These are phyloP conservation scores for Hyposoter didymator DNA, from an alignment of 2,888 invertebrate genomes.

Conservation along the genomic window DNA sequence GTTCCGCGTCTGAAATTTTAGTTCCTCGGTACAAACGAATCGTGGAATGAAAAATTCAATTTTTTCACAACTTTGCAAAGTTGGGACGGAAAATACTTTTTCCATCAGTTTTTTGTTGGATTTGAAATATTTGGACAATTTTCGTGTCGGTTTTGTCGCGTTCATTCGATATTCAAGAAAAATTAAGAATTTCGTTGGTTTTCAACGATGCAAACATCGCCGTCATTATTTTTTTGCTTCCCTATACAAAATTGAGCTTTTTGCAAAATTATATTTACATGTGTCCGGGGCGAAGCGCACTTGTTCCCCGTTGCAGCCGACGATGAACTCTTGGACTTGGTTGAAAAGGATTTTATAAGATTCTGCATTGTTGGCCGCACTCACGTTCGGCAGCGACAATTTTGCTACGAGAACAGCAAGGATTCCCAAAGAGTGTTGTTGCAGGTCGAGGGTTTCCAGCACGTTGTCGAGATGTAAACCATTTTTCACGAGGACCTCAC, in stretches of 20 bases:
- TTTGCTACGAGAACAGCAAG: slow-evolving; percentile 94
- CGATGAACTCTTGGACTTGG: slow-evolving; percentile 94
- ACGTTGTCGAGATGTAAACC: slow-evolving; percentile 94
- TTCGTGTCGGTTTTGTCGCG: background rate
- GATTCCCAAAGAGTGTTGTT: slow-evolving; percentile 96
- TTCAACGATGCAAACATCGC: background rate
- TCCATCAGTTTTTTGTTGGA: background rate
- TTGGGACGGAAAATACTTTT: background rate
- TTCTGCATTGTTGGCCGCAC: slow-evolving; percentile 72
- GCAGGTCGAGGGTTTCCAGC: slow-evolving; percentile 94
- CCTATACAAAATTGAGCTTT: too few relatives aligned
- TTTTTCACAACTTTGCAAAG: background rate
- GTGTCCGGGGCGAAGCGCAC: slow-evolving; percentile 93
- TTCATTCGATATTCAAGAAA: background rate
- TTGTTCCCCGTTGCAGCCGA: slow-evolving; percentile 95
- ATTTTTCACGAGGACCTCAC: slow-evolving; percentile 92
- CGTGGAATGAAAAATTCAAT: background rate
- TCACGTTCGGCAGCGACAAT: slow-evolving; percentile 86
- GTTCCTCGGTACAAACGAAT: too few relatives aligned
- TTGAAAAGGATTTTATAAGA: slow-evolving; percentile 87
- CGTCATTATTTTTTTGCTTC: too few relatives aligned
- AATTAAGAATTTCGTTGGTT: too few relatives aligned
- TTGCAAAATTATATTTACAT: slow-evolving; percentile 87
- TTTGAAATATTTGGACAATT: background rate
- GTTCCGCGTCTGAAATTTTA: slow-evolving; percentile 90